Base-by-base conservation (phyloP, 2,888 invertebrate species). In the Miltochrista miniata region DNA sequence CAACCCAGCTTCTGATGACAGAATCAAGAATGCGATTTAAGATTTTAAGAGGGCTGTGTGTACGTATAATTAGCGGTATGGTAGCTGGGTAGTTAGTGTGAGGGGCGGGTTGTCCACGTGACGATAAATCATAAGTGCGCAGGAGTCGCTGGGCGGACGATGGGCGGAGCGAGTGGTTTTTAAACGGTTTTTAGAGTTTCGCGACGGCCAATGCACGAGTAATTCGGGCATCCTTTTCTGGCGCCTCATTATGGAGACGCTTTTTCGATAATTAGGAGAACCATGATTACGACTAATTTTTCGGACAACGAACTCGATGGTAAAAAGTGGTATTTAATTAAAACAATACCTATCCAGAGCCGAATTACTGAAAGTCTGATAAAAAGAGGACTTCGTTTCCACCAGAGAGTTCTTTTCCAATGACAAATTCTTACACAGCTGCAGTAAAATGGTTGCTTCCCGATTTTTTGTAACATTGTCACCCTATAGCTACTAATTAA, bases 111-210 rank as follows among this genome's bases (percentile, higher is more conserved):
- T 89, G 90, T 87, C 89, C 83, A 81, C 81, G 80, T 78, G 73
- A 78, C 84, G 85, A 90, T 90, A 90, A 90, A 90, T 90, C 90
- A 90, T 90, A 90, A 87, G 90, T 87, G 88, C 83, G 81, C 86
- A 79, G 75, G 83, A 85, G 81, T 79, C 76, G 72, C 77, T 83
- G 89, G 90, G 87, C 90, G 89, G 84, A 80, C 77, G 70, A 81
- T 81, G 83, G 90, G 90, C 86, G 90, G 89, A 72, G 90, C 90
- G 82, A 90, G 77, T 85, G 83, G 88, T 84, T 90, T 90, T 90
- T 90, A 90, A 90, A 90, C 87, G 84, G 87, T 90, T 90, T 90
- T 90, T 90, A 90, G 87, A 88, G 86, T 83, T 81, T 79, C 75
- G 72, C 75, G 64, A 73, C 81, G 82, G 80, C 90, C 90, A 90